Conservation (phyloP, 2,113 vertebrate genomes). For the Gymnarchus niloticus region DNA sequence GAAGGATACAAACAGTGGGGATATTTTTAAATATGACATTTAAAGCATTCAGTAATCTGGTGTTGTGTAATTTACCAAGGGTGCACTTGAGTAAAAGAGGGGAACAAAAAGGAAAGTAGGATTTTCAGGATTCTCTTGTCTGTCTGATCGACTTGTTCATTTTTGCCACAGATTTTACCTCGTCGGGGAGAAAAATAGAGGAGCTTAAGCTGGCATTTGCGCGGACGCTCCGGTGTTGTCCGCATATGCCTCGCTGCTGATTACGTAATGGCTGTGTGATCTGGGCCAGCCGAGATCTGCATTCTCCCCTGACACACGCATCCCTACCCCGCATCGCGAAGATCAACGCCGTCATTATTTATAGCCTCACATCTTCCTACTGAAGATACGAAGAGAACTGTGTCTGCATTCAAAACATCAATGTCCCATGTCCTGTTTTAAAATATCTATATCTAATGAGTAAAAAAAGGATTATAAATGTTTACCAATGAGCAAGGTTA, state of each 20-base stretch:
- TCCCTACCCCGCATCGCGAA: background rate
- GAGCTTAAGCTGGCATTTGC: background rate
- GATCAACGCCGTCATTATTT: background rate
- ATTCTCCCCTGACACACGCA: constrained; percentile 34
- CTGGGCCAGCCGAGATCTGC: constrained; percentile 44
- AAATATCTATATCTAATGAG: background rate
- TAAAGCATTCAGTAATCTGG: background rate
- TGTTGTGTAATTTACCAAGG: background rate
- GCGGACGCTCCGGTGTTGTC: background rate
- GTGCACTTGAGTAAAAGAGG: background rate
- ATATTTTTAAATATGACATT: background rate
- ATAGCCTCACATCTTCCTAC: background rate
- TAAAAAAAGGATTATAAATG: background rate
- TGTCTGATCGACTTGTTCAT: background rate
- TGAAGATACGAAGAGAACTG: background rate
- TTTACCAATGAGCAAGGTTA: background rate
- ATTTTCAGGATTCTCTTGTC: background rate
- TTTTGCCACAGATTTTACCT: background rate
- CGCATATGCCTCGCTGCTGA: background rate
- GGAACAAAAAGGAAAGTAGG: background rate
- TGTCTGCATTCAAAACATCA: background rate
- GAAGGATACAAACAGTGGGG: background rate
- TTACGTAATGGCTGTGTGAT: constrained; percentile 44
- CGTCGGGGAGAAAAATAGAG: background rate
- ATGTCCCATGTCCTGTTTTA: background rate